Conservation (phyloP, 2,113 vertebrate genomes). For the Gorsachius goisagi region DNA sequence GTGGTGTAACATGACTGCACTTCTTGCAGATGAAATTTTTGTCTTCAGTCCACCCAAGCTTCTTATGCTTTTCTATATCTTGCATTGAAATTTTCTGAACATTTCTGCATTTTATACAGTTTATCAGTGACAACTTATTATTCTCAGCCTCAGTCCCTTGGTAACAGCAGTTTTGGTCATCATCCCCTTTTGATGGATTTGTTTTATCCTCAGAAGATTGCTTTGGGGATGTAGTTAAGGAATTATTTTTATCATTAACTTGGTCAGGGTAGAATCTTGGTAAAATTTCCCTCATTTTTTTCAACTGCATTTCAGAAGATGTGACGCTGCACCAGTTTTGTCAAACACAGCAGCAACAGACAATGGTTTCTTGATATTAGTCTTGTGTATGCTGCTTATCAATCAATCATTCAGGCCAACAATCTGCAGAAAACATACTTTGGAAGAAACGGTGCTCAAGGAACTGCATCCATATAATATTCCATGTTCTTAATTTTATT, state of each 20-base stretch:
- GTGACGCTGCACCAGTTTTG: background rate
- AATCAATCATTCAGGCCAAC: background rate
- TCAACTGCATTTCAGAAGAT: slow-evolving; percentile 69
- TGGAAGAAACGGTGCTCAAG: background rate
- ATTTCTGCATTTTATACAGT: slow-evolving; percentile 67
- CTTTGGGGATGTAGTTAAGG: slow-evolving; percentile 69
- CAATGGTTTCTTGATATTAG: background rate
- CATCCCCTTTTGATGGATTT: slow-evolving; percentile 30
- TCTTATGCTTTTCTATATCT: slow-evolving; percentile 43
- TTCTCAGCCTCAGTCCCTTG: slow-evolving; percentile 70
- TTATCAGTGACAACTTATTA: slow-evolving; percentile 12
- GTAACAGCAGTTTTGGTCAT: slow-evolving; percentile 23
- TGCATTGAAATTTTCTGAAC: slow-evolving; percentile 52
- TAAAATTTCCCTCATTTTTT: slow-evolving; percentile 76
- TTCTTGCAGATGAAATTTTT: slow-evolving; percentile 64
- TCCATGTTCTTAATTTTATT: slow-evolving; percentile 2
- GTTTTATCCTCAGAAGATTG: slow-evolving; percentile 44
- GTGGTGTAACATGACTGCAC: slow-evolving; percentile 36
- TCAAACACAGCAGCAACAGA: background rate
- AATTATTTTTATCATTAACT: slow-evolving; percentile 31
- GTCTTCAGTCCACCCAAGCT: slow-evolving; percentile 43
- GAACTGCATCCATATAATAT: background rate
- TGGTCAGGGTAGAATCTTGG: slow-evolving; percentile 58
- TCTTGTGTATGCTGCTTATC: background rate
- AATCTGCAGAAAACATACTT: background rate